Evolutionary conservation across 2,113 vertebrate species (phyloP).

Genomic region (Rhadina sibilatrix): DNA sequence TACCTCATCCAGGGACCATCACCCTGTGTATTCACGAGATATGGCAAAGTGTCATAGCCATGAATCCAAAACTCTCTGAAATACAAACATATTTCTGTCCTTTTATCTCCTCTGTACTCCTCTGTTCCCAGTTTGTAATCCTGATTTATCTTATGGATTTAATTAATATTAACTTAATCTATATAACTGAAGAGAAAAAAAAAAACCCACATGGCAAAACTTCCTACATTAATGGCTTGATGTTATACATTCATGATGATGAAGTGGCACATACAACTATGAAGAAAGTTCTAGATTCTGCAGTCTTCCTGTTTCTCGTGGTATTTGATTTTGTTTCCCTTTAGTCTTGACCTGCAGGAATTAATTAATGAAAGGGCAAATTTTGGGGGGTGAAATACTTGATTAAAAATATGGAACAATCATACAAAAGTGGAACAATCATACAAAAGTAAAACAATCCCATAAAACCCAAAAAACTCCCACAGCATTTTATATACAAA

Average conservation of each 20-base stretch:
- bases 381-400: neutral
- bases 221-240: neutral
- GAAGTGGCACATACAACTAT: neutral
- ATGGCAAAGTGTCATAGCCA: neutral
- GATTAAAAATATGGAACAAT: neutral
- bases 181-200: neutral
- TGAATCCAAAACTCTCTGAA: neutral
- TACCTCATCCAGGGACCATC: neutral
- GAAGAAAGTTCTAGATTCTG: neutral
- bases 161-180: neutral
- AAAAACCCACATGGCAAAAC: neutral
- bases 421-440: neutral
- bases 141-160: neutral
- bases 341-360: neutral
- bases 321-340: neutral
- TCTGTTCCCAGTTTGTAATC: neutral
- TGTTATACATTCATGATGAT: neutral
- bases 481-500: neutral
- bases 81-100: neutral
- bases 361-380: neutral
- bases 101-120: neutral
- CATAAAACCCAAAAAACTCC: neutral
- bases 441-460: neutral
- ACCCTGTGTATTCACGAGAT: neutral
- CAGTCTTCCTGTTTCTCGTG: neutral